Conservation (phyloP, 2,888 invertebrate genomes). For the Abrostola tripartita region DNA sequence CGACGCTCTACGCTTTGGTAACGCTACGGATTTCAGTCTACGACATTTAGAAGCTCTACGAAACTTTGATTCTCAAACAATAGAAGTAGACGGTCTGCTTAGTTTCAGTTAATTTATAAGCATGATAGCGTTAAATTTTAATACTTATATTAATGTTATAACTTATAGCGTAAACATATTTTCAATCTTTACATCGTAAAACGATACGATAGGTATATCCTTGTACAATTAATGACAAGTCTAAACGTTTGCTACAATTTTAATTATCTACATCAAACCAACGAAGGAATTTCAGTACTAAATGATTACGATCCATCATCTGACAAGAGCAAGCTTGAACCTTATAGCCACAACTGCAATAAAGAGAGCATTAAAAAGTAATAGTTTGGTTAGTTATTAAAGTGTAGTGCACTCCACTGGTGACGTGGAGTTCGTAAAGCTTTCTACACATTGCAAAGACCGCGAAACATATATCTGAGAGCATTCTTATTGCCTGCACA, state of each 20-base stretch:
- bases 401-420: slow-evolving; percentile 28
- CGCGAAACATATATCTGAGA: not conserved
- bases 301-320: slow-evolving; percentile 10
- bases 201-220: too few relatives aligned
- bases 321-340: slow-evolving; percentile 26
- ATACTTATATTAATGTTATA: slow-evolving; percentile 5
- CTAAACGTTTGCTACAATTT: too few relatives aligned
- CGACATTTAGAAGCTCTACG: slow-evolving; percentile 55
- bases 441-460: not conserved
- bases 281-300: slow-evolving; percentile 9
- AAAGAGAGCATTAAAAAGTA: slow-evolving; percentile 46
- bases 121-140: slow-evolving; percentile 14
- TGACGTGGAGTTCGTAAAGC: slow-evolving; percentile 14
- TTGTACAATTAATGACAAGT: too few relatives aligned
- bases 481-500: too few relatives aligned
- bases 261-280: too few relatives aligned
- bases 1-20: slow-evolving; percentile 60
- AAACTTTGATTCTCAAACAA: slow-evolving; percentile 52
- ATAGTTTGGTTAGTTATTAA: slow-evolving; percentile 43
- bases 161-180: not conserved
- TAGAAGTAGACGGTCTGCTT: slow-evolving; percentile 25
- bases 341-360: slow-evolving; percentile 25
- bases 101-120: slow-evolving; percentile 39
- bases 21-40: slow-evolving; percentile 60
- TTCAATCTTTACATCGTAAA: too few relatives aligned